Evolutionary conservation across 2,888 invertebrate species (phyloP).

Genomic region (Drosophila atripex): DNA sequence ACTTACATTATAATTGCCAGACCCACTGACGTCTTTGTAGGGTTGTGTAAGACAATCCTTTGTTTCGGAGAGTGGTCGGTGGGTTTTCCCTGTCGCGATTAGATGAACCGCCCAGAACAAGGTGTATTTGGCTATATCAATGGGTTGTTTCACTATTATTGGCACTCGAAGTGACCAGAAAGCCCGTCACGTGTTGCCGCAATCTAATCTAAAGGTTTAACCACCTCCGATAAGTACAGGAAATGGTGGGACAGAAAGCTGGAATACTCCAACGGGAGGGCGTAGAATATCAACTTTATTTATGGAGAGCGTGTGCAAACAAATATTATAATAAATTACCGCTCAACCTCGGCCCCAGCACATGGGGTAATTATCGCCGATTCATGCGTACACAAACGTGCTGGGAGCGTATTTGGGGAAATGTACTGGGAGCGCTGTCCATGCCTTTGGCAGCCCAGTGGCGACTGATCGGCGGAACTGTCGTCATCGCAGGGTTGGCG

Average conservation of each 20-base stretch:
- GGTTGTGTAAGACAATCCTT: background rate
- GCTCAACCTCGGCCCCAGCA: background rate
- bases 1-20: background rate
- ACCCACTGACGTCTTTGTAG: background rate
- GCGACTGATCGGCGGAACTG: constrained; percentile 63
- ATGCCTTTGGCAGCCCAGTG: constrained; percentile 65
- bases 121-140: constrained; percentile 30
- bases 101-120: constrained; percentile 28
- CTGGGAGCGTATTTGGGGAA: background rate
- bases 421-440: constrained; percentile 33
- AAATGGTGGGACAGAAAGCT: constrained; percentile 42
- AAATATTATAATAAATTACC: constrained; percentile 23
- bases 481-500: constrained; percentile 59
- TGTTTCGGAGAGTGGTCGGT: no score
- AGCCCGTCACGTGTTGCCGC: constrained; percentile 57
- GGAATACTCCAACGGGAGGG: background rate
- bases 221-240: constrained; percentile 46
- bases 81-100: constrained; percentile 25
- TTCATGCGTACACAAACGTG: constrained; percentile 24
- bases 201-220: constrained; percentile 46
- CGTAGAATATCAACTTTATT: background rate
- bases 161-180: constrained; percentile 6
- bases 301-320: constrained; percentile 34
- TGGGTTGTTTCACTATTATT: constrained; percentile 18
- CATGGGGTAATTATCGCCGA: constrained; percentile 25